Conservation (phyloP, 1,140 invertebrate species). For the Cyrtorhinus lividipennis region DNA sequence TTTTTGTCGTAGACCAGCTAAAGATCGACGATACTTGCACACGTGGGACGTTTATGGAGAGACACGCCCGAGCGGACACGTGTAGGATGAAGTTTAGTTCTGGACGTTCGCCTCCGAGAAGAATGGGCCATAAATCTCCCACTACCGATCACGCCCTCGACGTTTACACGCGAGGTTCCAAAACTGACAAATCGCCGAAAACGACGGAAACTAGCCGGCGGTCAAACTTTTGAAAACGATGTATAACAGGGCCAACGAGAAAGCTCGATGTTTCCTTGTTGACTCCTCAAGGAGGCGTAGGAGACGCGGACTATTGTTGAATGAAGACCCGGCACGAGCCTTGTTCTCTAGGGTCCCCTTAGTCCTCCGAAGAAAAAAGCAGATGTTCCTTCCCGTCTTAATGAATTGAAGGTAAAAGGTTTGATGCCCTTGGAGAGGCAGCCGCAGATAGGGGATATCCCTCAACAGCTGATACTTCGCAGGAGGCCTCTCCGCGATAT, state of each 20-base stretch:
- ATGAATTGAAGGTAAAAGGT: constrained; percentile 2
- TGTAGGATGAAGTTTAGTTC: not conserved
- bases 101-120: too few species aligned
- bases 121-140: not conserved
- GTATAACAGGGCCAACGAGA: not conserved
- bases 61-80: too few species aligned
- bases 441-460: not conserved
- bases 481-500: not conserved
- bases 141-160: not conserved
- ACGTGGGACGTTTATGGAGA: too few species aligned
- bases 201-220: not conserved
- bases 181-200: not conserved
- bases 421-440: not conserved
- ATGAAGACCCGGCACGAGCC: not conserved
- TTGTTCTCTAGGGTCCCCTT: not conserved
- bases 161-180: not conserved
- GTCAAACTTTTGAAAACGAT: not conserved
- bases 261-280: constrained; percentile 3
- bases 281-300: constrained; percentile 8
- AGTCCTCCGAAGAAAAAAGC: not conserved
- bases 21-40: too few species aligned
- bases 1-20: too few species aligned
- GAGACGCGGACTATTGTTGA: not conserved
- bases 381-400: not conserved
- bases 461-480: constrained; percentile 1